A percentile compares a stretch with the other conserved stretches of the same genome.
Evolutionary conservation across 2,888 invertebrate genomes (phyloP).

Genomic region (Stomorhina lunata): DNA sequence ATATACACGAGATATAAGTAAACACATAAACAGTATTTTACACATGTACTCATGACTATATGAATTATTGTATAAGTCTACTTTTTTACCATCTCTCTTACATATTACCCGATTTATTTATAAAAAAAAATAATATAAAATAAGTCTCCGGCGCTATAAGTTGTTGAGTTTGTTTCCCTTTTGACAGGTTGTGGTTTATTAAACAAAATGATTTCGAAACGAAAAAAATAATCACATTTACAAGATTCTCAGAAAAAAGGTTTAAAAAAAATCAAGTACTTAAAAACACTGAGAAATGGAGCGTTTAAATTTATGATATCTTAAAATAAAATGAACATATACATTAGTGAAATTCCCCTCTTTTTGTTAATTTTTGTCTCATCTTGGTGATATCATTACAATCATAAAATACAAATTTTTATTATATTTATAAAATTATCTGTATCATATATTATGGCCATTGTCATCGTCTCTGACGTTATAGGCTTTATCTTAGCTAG

Average conservation of each 20-base stretch:
- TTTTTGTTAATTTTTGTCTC: constrained; percentile 10
- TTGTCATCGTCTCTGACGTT: constrained; percentile 50
- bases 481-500: neutral
- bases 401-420: constrained; percentile 60
- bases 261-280: neutral
- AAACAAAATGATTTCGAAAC: constrained; percentile 16
- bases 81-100: neutral
- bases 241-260: constrained; percentile 7
- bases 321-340: constrained; percentile 38
- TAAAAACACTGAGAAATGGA: neutral
- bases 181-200: constrained; percentile 59
- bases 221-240: neutral
- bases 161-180: constrained; percentile 1
- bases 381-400: constrained; percentile 48
- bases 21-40: constrained; percentile 41
- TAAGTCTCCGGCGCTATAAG: constrained; percentile 59
- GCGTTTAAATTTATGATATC: constrained; percentile 42
- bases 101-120: neutral
- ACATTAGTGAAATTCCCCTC: constrained; percentile 22
- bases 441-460: constrained; percentile 44
- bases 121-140: too few species aligned
- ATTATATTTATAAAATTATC: constrained; percentile 47
- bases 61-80: constrained; percentile 35
- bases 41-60: constrained; percentile 41
- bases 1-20: too few species aligned